Conservation (phyloP, 1,140 invertebrate genomes). For the Reticulitermes speratus region DNA sequence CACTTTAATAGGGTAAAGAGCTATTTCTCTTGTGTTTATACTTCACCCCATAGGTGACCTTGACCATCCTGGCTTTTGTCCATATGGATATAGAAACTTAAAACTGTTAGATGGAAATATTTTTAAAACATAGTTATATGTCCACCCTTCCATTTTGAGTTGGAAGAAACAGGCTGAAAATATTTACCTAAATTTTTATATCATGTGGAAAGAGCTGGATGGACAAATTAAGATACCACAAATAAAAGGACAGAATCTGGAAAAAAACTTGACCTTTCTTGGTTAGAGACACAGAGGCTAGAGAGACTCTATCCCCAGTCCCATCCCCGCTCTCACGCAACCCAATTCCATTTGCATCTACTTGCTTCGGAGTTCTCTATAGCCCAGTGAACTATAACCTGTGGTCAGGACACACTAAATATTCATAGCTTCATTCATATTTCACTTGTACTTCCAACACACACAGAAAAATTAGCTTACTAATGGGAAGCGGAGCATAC, state of each 20-base stretch:
- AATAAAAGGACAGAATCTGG: background rate
- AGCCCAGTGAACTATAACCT: constrained; percentile 10
- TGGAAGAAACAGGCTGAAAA: too few relatives aligned
- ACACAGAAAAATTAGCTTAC: background rate
- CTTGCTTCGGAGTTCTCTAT: background rate
- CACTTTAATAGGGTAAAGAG: too few relatives aligned
- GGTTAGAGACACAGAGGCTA: background rate
- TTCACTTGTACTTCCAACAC: constrained; percentile 15
- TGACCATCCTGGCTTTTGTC: too few relatives aligned
- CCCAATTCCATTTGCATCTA: background rate
- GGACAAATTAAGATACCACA: background rate
- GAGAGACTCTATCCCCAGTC: background rate
- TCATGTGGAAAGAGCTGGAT: background rate
- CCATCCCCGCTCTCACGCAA: background rate
- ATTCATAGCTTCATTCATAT: constrained; percentile 14
- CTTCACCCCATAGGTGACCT: too few relatives aligned
- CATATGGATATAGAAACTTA: too few relatives aligned
- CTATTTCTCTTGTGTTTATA: too few relatives aligned
- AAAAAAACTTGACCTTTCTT: background rate
- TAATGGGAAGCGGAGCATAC: background rate
- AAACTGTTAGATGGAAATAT: too few relatives aligned
- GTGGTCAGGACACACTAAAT: background rate
- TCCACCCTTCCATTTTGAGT: too few relatives aligned
- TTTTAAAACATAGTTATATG: too few relatives aligned
- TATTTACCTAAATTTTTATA: background rate